phyloP scores from a whole-genome alignment of 2,797 vertebrate species.

The Eulemur rubriventer region DNA sequence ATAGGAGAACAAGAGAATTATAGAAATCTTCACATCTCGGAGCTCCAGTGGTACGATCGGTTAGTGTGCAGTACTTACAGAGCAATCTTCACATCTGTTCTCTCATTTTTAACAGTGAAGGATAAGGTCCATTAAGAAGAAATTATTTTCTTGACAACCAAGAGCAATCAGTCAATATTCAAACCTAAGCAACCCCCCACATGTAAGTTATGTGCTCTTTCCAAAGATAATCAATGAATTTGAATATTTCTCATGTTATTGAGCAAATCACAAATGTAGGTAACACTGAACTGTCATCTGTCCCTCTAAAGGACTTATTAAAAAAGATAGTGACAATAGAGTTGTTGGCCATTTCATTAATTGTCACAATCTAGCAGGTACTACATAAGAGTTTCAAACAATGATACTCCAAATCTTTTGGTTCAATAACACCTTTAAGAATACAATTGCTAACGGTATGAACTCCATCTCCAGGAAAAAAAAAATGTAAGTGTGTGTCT shows the following conservation, averaged over 20 bases:
- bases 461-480: background rate
- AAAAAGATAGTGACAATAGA: background rate
- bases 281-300: background rate
- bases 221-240: background rate
- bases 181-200: background rate
- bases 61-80: background rate
- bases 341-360: background rate
- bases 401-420: background rate
- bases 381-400: background rate
- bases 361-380: background rate
- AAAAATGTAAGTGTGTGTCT: background rate
- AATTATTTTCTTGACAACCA: background rate
- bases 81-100: background rate
- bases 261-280: background rate
- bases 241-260: background rate
- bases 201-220: background rate
- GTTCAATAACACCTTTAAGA: background rate
- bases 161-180: background rate
- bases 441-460: background rate
- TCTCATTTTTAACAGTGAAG: background rate
- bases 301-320: background rate
- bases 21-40: background rate
- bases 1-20: background rate
- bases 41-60: background rate
- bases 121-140: background rate